phyloP scores from a whole-genome alignment of 2,888 invertebrate species.

The Acholoe squamosa region DNA sequence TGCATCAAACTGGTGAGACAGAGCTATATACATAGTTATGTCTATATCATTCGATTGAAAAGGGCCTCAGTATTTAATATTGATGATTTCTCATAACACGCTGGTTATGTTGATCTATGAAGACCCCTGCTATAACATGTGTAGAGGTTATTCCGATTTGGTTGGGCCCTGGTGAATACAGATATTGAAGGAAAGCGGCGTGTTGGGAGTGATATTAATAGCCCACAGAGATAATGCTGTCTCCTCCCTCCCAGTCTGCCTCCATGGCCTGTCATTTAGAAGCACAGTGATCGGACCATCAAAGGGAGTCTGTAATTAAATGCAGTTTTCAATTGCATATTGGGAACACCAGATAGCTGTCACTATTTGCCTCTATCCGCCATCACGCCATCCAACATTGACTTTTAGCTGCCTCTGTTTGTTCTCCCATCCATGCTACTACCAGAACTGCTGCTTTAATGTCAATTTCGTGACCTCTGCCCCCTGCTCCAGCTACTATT shows the following conservation, averaged over 20 bases:
- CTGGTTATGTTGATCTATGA: no score
- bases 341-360: background rate
- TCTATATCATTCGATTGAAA: no score
- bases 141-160: no score
- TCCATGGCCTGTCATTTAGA: background rate
- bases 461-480: background rate
- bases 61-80: no score
- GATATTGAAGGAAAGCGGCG: no score
- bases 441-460: background rate
- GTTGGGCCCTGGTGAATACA: no score
- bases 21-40: no score
- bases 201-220: no score
- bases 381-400: background rate
- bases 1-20: no score
- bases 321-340: slow-evolving; percentile 3
- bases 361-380: background rate
- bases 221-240: background rate
- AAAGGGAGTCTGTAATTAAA: background rate
- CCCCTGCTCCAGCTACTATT: background rate
- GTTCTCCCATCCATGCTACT: background rate
- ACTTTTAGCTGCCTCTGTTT: background rate
- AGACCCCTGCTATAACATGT: no score
- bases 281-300: background rate
- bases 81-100: no score
- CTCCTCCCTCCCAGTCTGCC: background rate